Base-by-base conservation (phyloP, 1,140 invertebrate species). In the Calliphora vicina region DNA sequence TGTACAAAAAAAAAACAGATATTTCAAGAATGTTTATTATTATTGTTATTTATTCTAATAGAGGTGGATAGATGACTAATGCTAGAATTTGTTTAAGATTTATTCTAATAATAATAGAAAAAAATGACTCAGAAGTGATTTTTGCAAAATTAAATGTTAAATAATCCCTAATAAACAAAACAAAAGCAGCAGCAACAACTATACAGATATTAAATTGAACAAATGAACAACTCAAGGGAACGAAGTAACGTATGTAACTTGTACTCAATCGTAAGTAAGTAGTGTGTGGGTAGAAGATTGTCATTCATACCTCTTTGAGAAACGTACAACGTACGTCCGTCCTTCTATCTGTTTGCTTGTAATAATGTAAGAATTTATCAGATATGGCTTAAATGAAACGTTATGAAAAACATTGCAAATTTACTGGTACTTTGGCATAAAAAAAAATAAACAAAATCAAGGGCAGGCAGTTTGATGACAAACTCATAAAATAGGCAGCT, bases 11-110 rank as follows among this genome's bases (percentile, higher is more conserved):
- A 67, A 25, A 67, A 20, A 67, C 23, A 67, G n/a, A 23, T 23
- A 67, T 67, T 67, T 67, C 6, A 67, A 23, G 57, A 67, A 67
- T 67, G 2, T 57, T 23, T 67, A 23, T 67, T 57, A 57, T 29
- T 35, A 35, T 67, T 67, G 61, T 67, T 67, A 23, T 9, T 67
- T 25, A 67, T 67, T 67, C 20, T 67, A 67, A 67, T 67, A 57
- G n/a, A n/a, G 61, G 61, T 67, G n/a, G n/a, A n/a, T n/a, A n/a
- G n/a, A n/a, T n/a, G 61, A 67, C 61, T 67, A 67, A 67, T 67
- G n/a, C n/a, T 67, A 67, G 35, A 25, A 67, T 67, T 25, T 23
- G 23, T 67, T 23, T 67, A 23, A 1, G 50, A 17, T 57, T 57
- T 57, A 2, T 57, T 57, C n/a, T n/a, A n/a, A n/a, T n/a, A n/a